Percentiles rank a stretch among this genome's conserved stretches.
Evolutionary conservation across 2,113 vertebrate species (phyloP).

Genomic region (Ploceus nigricollis): DNA sequence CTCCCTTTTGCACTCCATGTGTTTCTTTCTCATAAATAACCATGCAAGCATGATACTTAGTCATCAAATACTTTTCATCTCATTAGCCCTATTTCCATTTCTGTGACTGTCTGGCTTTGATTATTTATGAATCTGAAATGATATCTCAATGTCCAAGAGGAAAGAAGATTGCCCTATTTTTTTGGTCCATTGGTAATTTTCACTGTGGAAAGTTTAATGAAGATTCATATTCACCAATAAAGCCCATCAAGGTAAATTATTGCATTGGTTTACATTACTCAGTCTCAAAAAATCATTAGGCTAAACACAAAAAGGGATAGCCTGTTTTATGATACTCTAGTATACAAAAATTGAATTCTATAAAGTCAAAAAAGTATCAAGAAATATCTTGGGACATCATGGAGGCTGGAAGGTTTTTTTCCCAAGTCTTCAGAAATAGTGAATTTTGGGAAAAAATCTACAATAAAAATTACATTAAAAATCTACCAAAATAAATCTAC

Average conservation of each 20-base stretch:
- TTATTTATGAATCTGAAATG: neutral
- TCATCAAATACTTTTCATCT: neutral
- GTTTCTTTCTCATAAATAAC: neutral
- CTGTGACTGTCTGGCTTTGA: neutral
- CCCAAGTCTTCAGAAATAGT: neutral
- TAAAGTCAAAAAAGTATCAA: neutral
- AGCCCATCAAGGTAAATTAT: neutral
- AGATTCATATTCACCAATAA: neutral
- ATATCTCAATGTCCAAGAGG: neutral
- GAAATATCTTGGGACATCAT: neutral
- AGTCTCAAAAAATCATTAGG: neutral
- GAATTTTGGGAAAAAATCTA: fast-evolving
- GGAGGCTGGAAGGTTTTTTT: fast-evolving
- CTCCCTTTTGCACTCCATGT: neutral
- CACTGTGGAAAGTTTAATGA: neutral
- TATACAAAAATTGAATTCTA: neutral
- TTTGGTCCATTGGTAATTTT: neutral
- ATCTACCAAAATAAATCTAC: too few relatives aligned
- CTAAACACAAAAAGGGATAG: neutral
- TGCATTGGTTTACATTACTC: neutral
- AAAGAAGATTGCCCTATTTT: neutral
- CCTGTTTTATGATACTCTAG: neutral
- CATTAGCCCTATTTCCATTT: neutral
- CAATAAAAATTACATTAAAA: too few relatives aligned
- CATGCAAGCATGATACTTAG: neutral